These are phyloP conservation scores for Ariopsis seemanni DNA, from an alignment of 2,113 vertebrate species.

Conservation along the genomic window DNA sequence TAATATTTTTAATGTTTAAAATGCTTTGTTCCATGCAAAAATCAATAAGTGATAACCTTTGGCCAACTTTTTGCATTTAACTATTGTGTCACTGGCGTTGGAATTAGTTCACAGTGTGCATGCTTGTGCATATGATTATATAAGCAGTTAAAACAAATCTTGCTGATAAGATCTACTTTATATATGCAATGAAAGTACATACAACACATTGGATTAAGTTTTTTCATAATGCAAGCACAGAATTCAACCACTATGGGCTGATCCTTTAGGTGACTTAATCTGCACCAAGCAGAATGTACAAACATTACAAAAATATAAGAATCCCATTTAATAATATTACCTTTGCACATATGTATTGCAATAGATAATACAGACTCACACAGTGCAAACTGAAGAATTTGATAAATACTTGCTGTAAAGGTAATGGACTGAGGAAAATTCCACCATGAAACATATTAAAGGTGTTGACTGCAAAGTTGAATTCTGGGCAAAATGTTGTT, in stretches of 20 bases:
- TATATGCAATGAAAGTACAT: background rate
- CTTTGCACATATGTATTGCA: too few relatives aligned
- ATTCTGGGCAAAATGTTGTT: too few relatives aligned
- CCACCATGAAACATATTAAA: too few relatives aligned
- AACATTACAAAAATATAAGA: slow-evolving; percentile 68
- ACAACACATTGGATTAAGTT: background rate
- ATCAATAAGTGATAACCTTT: background rate
- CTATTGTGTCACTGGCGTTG: background rate
- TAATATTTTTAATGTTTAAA: background rate
- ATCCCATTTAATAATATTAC: slow-evolving; percentile 63
- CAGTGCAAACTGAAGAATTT: too few relatives aligned
- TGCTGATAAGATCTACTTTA: background rate
- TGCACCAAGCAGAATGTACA: slow-evolving; percentile 67
- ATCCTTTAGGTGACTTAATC: slow-evolving; percentile 70
- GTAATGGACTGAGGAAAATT: too few relatives aligned
- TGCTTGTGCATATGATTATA: background rate
- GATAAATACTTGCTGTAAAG: too few relatives aligned
- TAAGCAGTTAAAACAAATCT: background rate
- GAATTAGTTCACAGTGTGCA: background rate
- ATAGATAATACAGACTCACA: too few relatives aligned
- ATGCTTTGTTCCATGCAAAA: background rate
- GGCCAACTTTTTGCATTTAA: background rate
- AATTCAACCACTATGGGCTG: slow-evolving; percentile 22
- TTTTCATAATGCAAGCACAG: background rate
- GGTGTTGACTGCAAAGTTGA: too few relatives aligned